Evolutionary conservation across 2,888 invertebrate genomes (phyloP).

Genomic region (Hololepta plana): DNA sequence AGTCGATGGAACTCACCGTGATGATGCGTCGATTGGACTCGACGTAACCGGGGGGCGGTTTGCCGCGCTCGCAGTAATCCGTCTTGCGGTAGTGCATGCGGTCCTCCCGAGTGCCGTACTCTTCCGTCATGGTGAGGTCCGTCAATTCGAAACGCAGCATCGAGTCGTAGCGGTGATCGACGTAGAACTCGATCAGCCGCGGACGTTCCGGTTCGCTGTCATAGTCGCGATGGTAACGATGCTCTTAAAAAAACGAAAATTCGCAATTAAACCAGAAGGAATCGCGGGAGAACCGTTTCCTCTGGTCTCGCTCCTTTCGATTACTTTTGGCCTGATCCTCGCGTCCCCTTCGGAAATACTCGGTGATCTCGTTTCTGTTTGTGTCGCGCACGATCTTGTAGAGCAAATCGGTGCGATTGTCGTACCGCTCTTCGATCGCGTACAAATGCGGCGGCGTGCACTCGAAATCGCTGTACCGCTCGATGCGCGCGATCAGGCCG

Average conservation of each 20-base stretch:
- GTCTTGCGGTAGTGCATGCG: slow-evolving; percentile 23
- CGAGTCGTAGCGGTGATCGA: slow-evolving; percentile 49
- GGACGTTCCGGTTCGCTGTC: slow-evolving; percentile 18
- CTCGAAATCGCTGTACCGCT: slow-evolving; percentile 40
- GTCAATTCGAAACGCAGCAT: slow-evolving; percentile 38
- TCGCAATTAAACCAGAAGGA: slow-evolving; percentile 24
- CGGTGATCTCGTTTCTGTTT: slow-evolving; percentile 31
- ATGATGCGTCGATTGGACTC: slow-evolving; percentile 21
- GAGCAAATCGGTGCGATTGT: slow-evolving; percentile 47
- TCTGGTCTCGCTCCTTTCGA: no score
- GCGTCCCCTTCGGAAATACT: slow-evolving; percentile 46
- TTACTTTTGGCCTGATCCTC: slow-evolving; percentile 51
- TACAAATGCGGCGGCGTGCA: slow-evolving; percentile 23
- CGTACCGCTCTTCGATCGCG: slow-evolving; percentile 39
- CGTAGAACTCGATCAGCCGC: slow-evolving; percentile 31
- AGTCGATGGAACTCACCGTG: slow-evolving; percentile 15
- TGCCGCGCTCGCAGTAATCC: slow-evolving; percentile 21
- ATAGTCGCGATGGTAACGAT: slow-evolving; percentile 23
- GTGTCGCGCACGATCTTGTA: slow-evolving; percentile 33
- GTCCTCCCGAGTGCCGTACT: slow-evolving; percentile 39
- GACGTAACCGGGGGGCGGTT: slow-evolving; percentile 17
- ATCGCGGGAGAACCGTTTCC: no score
- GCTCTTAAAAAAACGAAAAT: slow-evolving; percentile 20
- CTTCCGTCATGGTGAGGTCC: slow-evolving; percentile 32
- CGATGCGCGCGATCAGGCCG: slow-evolving; percentile 48